Conservation (phyloP, 2,797 vertebrate species). For the Lagodon rhomboides region DNA sequence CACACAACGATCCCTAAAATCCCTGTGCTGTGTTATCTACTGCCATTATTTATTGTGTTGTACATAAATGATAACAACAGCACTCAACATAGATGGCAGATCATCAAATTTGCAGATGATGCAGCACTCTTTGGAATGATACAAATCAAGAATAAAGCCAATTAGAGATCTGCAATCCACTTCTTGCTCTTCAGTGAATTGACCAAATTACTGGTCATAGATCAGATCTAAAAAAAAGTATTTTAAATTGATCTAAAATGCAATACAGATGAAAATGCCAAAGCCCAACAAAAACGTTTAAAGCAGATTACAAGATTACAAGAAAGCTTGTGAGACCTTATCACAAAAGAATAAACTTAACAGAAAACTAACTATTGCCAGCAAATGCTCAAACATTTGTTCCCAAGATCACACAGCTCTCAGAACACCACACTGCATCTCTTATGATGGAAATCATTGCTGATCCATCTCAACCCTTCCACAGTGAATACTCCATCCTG, state of each 20-base stretch:
- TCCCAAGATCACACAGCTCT: slow-evolving; percentile 5
- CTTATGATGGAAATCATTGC: slow-evolving; percentile 20
- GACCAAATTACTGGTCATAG: not conserved
- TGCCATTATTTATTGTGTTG: not conserved
- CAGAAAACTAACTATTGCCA: not conserved
- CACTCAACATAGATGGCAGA: not conserved
- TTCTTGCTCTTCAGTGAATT: not conserved
- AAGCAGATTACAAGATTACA: not conserved
- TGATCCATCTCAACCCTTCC: slow-evolving; percentile 9
- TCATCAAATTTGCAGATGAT: slow-evolving; percentile 1
- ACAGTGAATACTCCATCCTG: slow-evolving; percentile 21
- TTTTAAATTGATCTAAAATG: not conserved
- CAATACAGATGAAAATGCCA: not conserved
- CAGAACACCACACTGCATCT: not conserved
- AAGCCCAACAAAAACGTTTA: not conserved
- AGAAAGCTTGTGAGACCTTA: not conserved
- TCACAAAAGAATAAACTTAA: not conserved
- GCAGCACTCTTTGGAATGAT: not conserved
- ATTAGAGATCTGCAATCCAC: not conserved
- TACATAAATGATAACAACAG: too few species aligned
- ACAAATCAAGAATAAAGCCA: not conserved
- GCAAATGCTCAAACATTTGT: not conserved
- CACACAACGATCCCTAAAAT: not conserved
- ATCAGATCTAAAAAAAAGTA: not conserved
- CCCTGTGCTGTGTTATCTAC: not conserved